Evolutionary conservation across 2,113 vertebrate genomes (phyloP).

Genomic region (Ageneiosus marmoratus): DNA sequence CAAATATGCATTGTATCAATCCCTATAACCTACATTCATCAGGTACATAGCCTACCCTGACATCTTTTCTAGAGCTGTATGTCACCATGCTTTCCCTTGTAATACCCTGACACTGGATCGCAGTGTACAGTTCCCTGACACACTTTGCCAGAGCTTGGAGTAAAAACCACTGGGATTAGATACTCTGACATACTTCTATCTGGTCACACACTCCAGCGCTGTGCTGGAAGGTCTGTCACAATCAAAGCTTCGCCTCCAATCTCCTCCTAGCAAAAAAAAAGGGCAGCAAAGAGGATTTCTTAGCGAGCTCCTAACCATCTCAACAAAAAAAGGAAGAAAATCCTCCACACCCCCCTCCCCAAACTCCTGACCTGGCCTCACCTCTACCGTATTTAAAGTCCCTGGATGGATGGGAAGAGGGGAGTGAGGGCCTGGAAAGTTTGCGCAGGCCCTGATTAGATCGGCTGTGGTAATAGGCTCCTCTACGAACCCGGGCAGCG

Average conservation of each 20-base stretch:
- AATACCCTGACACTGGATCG: slow-evolving; percentile 26
- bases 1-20: background rate
- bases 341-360: slow-evolving; percentile 84
- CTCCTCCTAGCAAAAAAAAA: slow-evolving; percentile 58
- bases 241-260: slow-evolving; percentile 72
- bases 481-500: slow-evolving; percentile 87
- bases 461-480: slow-evolving; percentile 97
- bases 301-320: slow-evolving; percentile 72
- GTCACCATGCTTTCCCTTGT: slow-evolving; percentile 13
- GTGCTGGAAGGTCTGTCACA: slow-evolving; percentile 69
- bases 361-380: slow-evolving; percentile 75
- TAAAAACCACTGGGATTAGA: slow-evolving; percentile 69
- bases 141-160: slow-evolving; percentile 58
- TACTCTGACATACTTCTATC: slow-evolving; percentile 75
- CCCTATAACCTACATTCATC: background rate
- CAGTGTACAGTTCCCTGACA: slow-evolving; percentile 43
- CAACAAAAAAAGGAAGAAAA: slow-evolving; percentile 73
- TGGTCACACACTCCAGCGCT: slow-evolving; percentile 69
- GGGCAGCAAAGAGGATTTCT: slow-evolving; percentile 66
- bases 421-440: slow-evolving; percentile 86
- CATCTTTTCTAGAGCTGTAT: slow-evolving; percentile 29
- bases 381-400: slow-evolving; percentile 84
- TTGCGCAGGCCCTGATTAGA: slow-evolving; percentile 96
- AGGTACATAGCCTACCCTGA: background rate
- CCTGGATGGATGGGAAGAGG: slow-evolving; percentile 80